phyloP scores from a whole-genome alignment of 2,888 invertebrate species.

The Drosophila basisetae region DNA sequence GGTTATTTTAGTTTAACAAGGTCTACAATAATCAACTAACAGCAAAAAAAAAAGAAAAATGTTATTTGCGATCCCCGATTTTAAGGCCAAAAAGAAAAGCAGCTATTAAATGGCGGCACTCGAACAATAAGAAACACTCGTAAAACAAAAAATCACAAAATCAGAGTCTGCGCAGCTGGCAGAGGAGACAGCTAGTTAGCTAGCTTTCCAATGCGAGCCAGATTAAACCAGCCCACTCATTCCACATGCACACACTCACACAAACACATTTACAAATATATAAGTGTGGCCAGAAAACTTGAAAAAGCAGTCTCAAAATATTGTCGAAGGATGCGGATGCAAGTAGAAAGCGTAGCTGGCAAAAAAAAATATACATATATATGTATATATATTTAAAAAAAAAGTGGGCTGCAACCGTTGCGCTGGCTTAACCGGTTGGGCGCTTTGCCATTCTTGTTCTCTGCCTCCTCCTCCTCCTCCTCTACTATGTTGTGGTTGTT shows the following conservation, averaged over 20 bases:
- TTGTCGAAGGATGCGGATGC: constrained; percentile 60
- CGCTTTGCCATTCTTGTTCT: constrained; percentile 42
- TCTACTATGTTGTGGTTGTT: constrained; percentile 23
- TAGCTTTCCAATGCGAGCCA: constrained; percentile 12
- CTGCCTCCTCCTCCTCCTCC: constrained; percentile 34
- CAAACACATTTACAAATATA: background rate
- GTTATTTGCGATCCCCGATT: background rate
- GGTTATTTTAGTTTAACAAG: background rate
- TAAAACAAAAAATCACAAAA: constrained; percentile 7
- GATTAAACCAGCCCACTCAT: constrained; percentile 13
- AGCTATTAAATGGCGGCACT: background rate
- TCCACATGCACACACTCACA: background rate
- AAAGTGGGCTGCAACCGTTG: constrained; percentile 53
- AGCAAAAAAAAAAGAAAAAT: background rate
- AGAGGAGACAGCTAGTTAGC: background rate
- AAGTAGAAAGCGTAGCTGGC: constrained; percentile 51
- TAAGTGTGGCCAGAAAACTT: constrained; percentile 25
- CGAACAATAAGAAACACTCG: background rate
- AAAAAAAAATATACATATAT: constrained; percentile 18
- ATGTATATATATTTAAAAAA: background rate
- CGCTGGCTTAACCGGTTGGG: constrained; percentile 49
- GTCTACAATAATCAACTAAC: background rate
- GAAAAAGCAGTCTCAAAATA: constrained; percentile 21
- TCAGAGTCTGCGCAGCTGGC: constrained; percentile 4
- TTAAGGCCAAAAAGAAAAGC: constrained; percentile 5